Percentiles rank a stretch among this genome's conserved stretches.
These are phyloP conservation scores for Umimayanthus kanabou DNA, from an alignment of 92 coral and sea anemone species.

Conservation along the genomic window DNA sequence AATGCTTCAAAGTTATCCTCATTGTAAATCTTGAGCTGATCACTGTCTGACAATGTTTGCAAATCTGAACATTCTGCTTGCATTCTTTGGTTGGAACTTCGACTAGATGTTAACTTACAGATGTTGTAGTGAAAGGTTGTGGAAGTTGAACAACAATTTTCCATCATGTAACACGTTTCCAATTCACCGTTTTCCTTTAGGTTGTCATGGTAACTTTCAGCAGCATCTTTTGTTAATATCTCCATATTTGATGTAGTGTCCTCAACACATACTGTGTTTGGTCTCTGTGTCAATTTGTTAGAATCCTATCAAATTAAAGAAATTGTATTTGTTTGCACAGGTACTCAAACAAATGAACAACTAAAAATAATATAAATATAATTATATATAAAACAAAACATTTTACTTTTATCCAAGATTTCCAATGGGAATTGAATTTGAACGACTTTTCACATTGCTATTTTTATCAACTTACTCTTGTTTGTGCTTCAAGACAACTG, in stretches of 20 bases:
- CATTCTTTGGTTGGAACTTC: background rate
- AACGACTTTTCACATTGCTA: background rate
- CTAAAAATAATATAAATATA: background rate
- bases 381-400: background rate
- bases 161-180: background rate
- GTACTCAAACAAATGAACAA: background rate
- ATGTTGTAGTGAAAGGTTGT: background rate
- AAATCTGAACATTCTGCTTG: background rate
- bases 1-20: constrained; percentile 20
- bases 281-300: background rate
- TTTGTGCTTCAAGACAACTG: background rate
- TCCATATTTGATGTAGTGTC: background rate
- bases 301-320: background rate
- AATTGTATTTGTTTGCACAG: background rate
- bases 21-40: background rate
- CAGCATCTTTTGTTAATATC: background rate
- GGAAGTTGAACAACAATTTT: background rate
- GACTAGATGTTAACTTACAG: background rate
- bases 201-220: background rate
- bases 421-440: background rate
- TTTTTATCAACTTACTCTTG: background rate
- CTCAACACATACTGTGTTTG: background rate
- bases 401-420: background rate
- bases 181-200: background rate
- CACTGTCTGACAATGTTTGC: background rate